These are phyloP conservation scores for Bursaphelenchus okinawaensis DNA, from an alignment of 2,888 invertebrate genomes.

Conservation along the genomic window DNA sequence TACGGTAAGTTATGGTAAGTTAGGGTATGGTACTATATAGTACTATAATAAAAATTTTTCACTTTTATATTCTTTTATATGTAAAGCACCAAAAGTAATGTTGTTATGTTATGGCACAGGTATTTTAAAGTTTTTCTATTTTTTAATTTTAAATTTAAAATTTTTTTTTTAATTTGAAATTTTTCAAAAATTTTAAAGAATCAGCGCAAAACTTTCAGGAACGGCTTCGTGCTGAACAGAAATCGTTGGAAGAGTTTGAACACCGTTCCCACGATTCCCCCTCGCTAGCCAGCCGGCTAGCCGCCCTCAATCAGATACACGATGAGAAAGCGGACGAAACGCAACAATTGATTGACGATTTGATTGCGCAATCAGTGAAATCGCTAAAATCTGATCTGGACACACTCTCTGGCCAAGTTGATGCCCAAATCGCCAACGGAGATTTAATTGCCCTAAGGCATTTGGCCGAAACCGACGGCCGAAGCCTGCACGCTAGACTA, in stretches of 20 bases:
- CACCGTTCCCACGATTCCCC: constrained; percentile 2
- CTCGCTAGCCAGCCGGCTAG: background rate
- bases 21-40: too few relatives aligned
- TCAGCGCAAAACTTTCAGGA: background rate
- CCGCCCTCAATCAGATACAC: background rate
- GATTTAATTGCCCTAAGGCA: constrained; percentile 6
- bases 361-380: background rate
- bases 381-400: background rate
- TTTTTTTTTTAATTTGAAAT: too few relatives aligned
- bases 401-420: constrained; percentile 1
- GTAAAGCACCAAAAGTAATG: too few relatives aligned
- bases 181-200: background rate
- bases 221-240: background rate
- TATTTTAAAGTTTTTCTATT: too few relatives aligned
- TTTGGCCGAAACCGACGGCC: constrained; percentile 23
- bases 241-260: constrained; percentile 13
- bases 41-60: too few relatives aligned
- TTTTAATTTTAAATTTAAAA: too few relatives aligned
- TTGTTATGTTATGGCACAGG: too few relatives aligned
- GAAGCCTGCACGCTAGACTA: constrained; percentile 12
- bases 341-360: constrained; percentile 8
- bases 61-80: too few relatives aligned
- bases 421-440: constrained; percentile 7
- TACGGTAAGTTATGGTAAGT: too few relatives aligned
- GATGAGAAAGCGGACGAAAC: background rate